A percentile compares a stretch with the other conserved stretches of the same genome.
phyloP scores from a whole-genome alignment of 1,140 invertebrate species.

The Sogatella furcifera region DNA sequence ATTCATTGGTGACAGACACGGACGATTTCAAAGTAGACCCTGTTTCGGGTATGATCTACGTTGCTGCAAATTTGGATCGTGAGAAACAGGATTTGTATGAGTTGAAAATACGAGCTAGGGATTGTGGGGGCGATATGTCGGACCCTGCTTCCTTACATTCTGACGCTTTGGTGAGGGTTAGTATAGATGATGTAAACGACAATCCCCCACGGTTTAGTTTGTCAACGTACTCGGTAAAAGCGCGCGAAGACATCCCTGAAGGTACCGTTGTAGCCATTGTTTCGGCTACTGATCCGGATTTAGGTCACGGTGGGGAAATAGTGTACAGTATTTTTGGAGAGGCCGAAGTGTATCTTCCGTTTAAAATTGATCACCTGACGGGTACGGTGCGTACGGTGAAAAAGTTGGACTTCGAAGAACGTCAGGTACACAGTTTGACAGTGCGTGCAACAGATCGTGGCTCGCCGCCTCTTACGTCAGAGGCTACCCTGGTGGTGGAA shows the following conservation, averaged over 20 bases:
- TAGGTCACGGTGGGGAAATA: constrained; percentile 64
- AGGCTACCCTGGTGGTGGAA: constrained; percentile 70
- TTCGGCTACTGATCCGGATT: constrained; percentile 78
- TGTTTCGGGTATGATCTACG: constrained; percentile 59
- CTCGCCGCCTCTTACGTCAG: constrained; percentile 55
- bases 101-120: constrained; percentile 68
- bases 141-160: constrained; percentile 44
- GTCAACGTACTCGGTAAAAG: constrained; percentile 63
- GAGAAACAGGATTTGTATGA: constrained; percentile 76
- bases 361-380: constrained; percentile 70
- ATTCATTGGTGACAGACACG: constrained; percentile 67
- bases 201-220: constrained; percentile 74
- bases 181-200: constrained; percentile 85
- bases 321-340: constrained; percentile 61
- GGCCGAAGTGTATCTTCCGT: constrained; percentile 33
- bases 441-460: constrained; percentile 73
- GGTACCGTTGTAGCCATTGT: constrained; percentile 77
- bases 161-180: constrained; percentile 65
- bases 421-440: constrained; percentile 77
- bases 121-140: constrained; percentile 49
- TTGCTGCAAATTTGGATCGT: constrained; percentile 67
- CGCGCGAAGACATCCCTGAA: constrained; percentile 81
- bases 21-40: constrained; percentile 75
- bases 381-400: constrained; percentile 70
- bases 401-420: constrained; percentile 74